Evolutionary conservation across 2,888 invertebrate genomes (phyloP), one percentile per base, ranked within the genome.

Genomic region (Creontiades dilutus): DNA sequence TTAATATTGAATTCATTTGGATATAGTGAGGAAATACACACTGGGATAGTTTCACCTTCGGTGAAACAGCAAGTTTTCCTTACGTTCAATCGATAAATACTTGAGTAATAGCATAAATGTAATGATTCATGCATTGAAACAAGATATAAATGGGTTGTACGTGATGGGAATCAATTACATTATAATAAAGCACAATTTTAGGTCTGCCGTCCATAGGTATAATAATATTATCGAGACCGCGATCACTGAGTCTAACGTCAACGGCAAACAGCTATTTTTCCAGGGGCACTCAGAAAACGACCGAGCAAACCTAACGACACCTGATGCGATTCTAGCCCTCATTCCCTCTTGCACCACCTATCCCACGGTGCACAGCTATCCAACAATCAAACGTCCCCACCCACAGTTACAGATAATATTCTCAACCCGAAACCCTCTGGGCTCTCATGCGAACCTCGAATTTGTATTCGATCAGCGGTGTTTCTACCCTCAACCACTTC

Each of bases 391-490:
- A 68, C 23, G 68, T n/a, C 68, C 68, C 68, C 9, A 68, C 68
- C 68, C 68, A 23, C 68, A 2, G 68, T 13, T 13, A 48, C 52
- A 82, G 52, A 82, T 82, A 82, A 82, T 82, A 52, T 82, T 52
- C 82, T 52, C n/a, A 48, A 47, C 82, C 47, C 52, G 78, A 78
- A 78, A 52, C 82, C 11, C 48, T 52, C 47, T n/a, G 48, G 52
- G 37, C 75, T 2, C 46, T 75, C 86, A 86, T 86, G 86, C 86
- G 27, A 86, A 55, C 86, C 75, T 86, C 86, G 86, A 86, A 86
- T 86, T 86, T 86, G 86, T 86, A 85, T 48, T 86, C 86, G 86
- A 86, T 86, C 86, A 86, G 86, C 48, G 75, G 48, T 48, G 82
- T 48, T 82, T 82, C 82, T 19, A n/a, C 82, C 68, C 75, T 55